These are phyloP conservation scores for Cherax destructor DNA, from an alignment of 1,140 invertebrate species.

Conservation along the genomic window DNA sequence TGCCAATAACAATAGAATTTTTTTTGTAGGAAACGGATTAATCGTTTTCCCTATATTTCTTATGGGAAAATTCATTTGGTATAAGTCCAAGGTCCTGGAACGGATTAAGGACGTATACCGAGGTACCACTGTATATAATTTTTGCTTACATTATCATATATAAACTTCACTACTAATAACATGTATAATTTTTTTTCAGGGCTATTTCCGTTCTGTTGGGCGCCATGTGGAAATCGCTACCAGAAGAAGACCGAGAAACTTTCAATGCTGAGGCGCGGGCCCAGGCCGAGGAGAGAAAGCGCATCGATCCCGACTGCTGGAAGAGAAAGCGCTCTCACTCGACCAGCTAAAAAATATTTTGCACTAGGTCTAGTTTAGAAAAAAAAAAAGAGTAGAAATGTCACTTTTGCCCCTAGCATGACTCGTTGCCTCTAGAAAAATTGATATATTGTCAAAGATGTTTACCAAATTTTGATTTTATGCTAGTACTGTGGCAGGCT, in stretches of 20 bases:
- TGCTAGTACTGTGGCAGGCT: background rate
- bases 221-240: conserved; percentile 78
- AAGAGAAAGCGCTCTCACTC: conserved; percentile 78
- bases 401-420: background rate
- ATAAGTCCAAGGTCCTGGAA: too few species aligned
- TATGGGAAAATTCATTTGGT: too few species aligned
- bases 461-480: background rate
- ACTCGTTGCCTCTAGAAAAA: background rate
- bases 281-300: conserved; percentile 78
- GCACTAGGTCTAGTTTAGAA: conserved; percentile 7
- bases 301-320: conserved; percentile 80
- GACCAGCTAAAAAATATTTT: conserved; percentile 70
- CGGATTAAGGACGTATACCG: too few species aligned
- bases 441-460: background rate
- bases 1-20: too few species aligned
- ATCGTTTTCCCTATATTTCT: too few species aligned
- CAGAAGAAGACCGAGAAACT: conserved; percentile 75
- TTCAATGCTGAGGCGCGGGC: conserved; percentile 76
- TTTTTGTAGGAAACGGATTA: too few species aligned
- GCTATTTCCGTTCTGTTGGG: conserved; percentile 79
- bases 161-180: too few species aligned
- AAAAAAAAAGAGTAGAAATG: background rate
- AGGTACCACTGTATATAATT: too few species aligned
- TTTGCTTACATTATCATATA: too few species aligned
- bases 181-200: conserved; percentile 73